Percentiles rank a stretch among this genome's conserved stretches.
phyloP scores from a whole-genome alignment of 1,140 invertebrate genomes.

The Heliconius himera region DNA sequence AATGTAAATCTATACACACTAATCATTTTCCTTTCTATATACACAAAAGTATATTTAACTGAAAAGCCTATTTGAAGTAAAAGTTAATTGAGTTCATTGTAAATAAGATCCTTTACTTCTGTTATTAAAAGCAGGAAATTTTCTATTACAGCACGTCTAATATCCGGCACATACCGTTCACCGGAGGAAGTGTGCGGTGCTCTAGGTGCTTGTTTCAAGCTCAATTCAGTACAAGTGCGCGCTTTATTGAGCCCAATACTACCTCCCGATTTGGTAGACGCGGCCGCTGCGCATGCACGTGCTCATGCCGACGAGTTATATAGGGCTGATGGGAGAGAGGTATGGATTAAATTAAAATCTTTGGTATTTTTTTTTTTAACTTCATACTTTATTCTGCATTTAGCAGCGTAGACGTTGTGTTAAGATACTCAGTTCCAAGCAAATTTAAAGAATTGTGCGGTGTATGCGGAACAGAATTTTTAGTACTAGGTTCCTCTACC shows the following conservation, averaged over 20 bases:
- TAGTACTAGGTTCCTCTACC: too few relatives aligned
- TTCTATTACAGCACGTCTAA: constrained; percentile 55
- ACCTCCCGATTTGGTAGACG: constrained; percentile 83
- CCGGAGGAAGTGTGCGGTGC: constrained; percentile 94
- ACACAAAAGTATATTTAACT: too few relatives aligned
- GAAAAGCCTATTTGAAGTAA: too few relatives aligned
- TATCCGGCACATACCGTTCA: constrained; percentile 82
- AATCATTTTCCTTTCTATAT: too few relatives aligned
- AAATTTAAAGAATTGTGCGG: too few relatives aligned
- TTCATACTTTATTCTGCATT: not conserved
- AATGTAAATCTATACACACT: too few relatives aligned
- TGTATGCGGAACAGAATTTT: too few relatives aligned
- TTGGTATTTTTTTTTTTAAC: not conserved
- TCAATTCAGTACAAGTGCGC: constrained; percentile 97
- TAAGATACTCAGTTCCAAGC: too few relatives aligned
- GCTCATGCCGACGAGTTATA: constrained; percentile 96
- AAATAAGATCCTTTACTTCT: not conserved
- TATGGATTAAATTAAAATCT: constrained; percentile 81
- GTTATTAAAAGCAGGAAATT: not conserved
- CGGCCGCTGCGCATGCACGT: constrained; percentile 90
- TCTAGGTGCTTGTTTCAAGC: constrained; percentile 97
- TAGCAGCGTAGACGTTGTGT: too few relatives aligned
- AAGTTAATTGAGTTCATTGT: too few relatives aligned
- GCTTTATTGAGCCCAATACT: constrained; percentile 86
- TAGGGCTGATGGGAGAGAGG: constrained; percentile 93